phyloP scores from a whole-genome alignment of 2,888 invertebrate species.

The Cheilosia urbana region DNA sequence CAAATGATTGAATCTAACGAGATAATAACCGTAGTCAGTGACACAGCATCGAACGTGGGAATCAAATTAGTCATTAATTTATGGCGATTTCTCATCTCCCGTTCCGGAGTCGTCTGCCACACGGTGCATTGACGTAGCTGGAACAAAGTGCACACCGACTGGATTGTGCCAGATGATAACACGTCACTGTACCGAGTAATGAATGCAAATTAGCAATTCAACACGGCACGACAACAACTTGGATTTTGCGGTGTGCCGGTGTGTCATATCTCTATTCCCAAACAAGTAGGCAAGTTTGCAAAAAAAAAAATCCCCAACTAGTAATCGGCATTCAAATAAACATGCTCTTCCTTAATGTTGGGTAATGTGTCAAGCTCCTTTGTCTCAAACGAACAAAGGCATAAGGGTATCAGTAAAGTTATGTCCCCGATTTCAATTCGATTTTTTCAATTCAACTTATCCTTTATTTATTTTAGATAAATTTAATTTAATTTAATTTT shows the following conservation, averaged over 20 bases:
- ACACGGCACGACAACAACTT: slow-evolving; percentile 11
- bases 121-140: slow-evolving; percentile 30
- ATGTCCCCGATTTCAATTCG: background rate
- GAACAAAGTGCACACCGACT: slow-evolving; percentile 51
- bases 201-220: slow-evolving; percentile 56
- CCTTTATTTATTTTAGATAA: too few species aligned
- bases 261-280: slow-evolving; percentile 6
- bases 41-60: slow-evolving; percentile 21
- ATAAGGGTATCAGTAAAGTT: background rate
- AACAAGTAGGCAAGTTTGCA: background rate
- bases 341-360: background rate
- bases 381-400: slow-evolving; percentile 19
- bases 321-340: background rate
- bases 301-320: background rate
- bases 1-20: slow-evolving; percentile 10
- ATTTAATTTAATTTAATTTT: too few species aligned
- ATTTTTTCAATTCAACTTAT: too few species aligned
- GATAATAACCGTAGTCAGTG: background rate
- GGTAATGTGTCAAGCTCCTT: background rate
- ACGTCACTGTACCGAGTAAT: slow-evolving; percentile 53
- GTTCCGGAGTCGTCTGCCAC: slow-evolving; percentile 6
- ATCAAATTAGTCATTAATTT: slow-evolving; percentile 22
- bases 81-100: slow-evolving; percentile 1
- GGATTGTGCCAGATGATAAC: slow-evolving; percentile 34
- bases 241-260: slow-evolving; percentile 12